Conservation (phyloP, 2,797 vertebrate genomes). For the Lutjanus campechanus region DNA sequence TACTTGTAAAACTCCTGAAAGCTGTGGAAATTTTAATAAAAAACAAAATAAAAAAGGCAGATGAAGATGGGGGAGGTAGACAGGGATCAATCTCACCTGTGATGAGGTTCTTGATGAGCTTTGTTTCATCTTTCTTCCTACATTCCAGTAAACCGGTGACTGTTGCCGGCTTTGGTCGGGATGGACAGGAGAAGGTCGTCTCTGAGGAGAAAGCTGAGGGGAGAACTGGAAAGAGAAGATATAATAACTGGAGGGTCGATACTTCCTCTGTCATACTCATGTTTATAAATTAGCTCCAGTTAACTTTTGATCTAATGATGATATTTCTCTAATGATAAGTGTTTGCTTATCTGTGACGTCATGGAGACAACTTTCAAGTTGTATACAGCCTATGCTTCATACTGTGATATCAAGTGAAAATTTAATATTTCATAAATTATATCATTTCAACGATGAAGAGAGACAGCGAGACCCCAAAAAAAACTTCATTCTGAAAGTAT, state of each 20-base stretch:
- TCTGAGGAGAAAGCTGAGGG: slow-evolving; percentile 45
- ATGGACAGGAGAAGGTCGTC: slow-evolving; percentile 24
- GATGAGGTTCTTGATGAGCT: slow-evolving; percentile 87
- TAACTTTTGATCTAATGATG: background rate
- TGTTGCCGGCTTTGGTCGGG: slow-evolving; percentile 33
- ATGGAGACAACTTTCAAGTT: no score
- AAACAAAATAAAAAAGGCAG: background rate
- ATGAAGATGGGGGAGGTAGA: background rate
- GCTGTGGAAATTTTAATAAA: background rate
- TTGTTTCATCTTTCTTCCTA: slow-evolving; percentile 84
- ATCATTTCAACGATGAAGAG: no score
- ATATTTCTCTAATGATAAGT: background rate
- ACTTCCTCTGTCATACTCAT: background rate
- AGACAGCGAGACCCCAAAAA: background rate
- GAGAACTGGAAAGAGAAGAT: slow-evolving; percentile 45
- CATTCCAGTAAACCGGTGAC: slow-evolving; percentile 85
- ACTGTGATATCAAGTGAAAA: background rate
- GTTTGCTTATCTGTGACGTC: background rate
- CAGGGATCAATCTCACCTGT: slow-evolving; percentile 77
- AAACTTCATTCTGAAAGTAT: background rate
- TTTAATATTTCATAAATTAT: no score
- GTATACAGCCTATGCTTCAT: no score
- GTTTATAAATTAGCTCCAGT: background rate
- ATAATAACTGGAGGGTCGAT: background rate
- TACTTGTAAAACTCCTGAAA: background rate